Conservation (phyloP, 2,888 invertebrate genomes). For the Agonopterix alstromeriana region DNA sequence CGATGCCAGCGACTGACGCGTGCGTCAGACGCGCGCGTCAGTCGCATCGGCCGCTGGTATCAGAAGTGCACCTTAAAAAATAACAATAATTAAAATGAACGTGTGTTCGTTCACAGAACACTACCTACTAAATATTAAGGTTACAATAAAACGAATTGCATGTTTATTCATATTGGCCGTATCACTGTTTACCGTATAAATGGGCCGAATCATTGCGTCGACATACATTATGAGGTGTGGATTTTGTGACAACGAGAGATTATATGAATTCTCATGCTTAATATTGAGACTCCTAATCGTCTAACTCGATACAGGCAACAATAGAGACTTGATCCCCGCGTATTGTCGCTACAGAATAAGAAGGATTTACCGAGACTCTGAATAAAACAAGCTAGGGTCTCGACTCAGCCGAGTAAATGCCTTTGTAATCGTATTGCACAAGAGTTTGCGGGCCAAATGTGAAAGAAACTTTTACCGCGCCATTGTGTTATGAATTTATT, state of each 20-base stretch:
- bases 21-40: too few relatives aligned
- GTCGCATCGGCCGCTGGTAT: too few relatives aligned
- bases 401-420: constrained; percentile 48
- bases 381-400: constrained; percentile 57
- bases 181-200: too few relatives aligned
- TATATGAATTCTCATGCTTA: constrained; percentile 25
- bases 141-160: too few relatives aligned
- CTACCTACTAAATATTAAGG: too few relatives aligned
- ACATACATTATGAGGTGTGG: not conserved
- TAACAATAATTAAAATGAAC: too few relatives aligned
- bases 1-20: too few relatives aligned
- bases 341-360: constrained; percentile 61
- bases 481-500: not conserved
- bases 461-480: constrained; percentile 30
- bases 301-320: constrained; percentile 57
- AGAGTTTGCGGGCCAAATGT: constrained; percentile 30
- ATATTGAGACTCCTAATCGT: constrained; percentile 60
- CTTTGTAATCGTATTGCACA: constrained; percentile 51
- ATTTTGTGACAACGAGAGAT: constrained; percentile 32
- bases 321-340: constrained; percentile 47
- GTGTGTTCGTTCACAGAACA: too few relatives aligned
- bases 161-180: too few relatives aligned
- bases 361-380: constrained; percentile 57
- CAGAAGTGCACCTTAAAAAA: too few relatives aligned
- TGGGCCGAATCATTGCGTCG: too few relatives aligned